Percentiles rank a stretch among this genome's conserved stretches.
Conservation (phyloP, 2,113 vertebrate species). For the Bombycilla garrulus region DNA sequence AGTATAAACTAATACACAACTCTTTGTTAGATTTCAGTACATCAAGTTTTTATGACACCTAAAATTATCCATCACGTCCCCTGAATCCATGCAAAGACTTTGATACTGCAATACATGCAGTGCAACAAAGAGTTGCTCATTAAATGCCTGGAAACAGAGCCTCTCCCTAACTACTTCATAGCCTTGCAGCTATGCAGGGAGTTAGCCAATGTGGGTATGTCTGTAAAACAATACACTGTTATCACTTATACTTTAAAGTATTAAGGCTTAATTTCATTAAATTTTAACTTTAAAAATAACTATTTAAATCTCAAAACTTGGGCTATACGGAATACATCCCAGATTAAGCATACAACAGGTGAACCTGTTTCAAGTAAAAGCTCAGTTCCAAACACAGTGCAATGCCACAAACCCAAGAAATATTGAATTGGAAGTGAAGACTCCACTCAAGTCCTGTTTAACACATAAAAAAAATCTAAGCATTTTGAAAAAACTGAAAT, state of each 20-base stretch:
- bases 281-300: not conserved
- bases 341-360: not conserved
- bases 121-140: not conserved
- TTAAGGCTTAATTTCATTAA: not conserved
- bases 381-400: not conserved
- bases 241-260: not conserved
- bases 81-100: not conserved
- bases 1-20: not conserved
- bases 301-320: not conserved
- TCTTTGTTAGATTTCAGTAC: not conserved
- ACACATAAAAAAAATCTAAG: not conserved
- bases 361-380: not conserved
- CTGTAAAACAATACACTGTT: not conserved
- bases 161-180: not conserved
- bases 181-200: not conserved
- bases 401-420: not conserved
- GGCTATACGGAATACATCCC: not conserved
- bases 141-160: not conserved
- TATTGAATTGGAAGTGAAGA: not conserved
- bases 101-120: not conserved
- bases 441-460: not conserved
- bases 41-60: not conserved
- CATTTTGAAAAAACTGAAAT: not conserved
- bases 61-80: not conserved
- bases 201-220: not conserved